Conservation (phyloP, 2,888 invertebrate genomes). For the Argyresthia goedartella region DNA sequence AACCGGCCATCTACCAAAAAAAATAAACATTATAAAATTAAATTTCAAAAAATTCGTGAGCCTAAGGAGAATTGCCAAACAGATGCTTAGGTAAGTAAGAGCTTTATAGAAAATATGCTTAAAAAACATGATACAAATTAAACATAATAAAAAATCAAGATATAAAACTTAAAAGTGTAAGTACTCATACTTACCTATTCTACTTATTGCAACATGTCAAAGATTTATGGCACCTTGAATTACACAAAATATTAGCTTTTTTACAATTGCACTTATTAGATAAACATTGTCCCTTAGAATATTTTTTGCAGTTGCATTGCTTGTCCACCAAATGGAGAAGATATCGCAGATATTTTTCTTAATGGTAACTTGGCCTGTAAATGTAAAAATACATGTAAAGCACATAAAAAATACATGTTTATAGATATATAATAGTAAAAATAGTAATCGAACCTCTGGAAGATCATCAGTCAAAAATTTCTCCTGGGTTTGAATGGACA, state of each 20-base stretch:
- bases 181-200: not conserved
- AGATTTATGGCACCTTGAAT: constrained; percentile 4
- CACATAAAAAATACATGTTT: not conserved
- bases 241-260: constrained; percentile 8
- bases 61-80: not conserved
- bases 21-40: not conserved
- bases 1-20: not conserved
- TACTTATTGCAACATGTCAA: constrained; percentile 5
- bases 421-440: constrained; percentile 1
- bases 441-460: constrained; percentile 7
- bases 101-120: not conserved
- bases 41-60: not conserved
- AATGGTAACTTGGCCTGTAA: constrained; percentile 4
- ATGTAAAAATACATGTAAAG: not conserved
- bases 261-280: constrained; percentile 10
- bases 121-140: constrained; percentile 3
- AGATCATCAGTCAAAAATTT: not conserved
- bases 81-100: constrained; percentile 1
- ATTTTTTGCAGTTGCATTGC: constrained; percentile 11
- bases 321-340: constrained; percentile 11
- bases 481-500: constrained; percentile 4
- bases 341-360: constrained; percentile 8
- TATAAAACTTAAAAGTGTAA: not conserved
- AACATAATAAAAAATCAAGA: not conserved
- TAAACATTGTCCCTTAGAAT: constrained; percentile 8